Conservation (phyloP, 2,797 vertebrate genomes). For the Siniperca undulata region DNA sequence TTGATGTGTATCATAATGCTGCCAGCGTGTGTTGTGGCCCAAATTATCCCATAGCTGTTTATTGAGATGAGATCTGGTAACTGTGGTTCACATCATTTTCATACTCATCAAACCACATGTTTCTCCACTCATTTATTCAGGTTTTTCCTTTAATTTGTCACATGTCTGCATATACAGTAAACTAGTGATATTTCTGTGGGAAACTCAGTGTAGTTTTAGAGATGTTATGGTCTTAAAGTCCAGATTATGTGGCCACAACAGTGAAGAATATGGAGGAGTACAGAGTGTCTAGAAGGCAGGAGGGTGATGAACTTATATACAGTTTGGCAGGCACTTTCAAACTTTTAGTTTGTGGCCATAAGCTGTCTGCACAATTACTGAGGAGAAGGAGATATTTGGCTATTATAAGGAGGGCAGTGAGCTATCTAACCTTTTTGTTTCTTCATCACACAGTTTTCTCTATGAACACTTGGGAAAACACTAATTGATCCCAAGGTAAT, state of each 20-base stretch:
- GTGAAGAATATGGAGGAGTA: background rate
- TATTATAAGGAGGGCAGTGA: background rate
- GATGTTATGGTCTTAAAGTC: background rate
- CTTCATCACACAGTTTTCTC: background rate
- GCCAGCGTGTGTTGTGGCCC: too few species aligned
- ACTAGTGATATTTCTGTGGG: background rate
- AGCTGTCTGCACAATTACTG: too few species aligned
- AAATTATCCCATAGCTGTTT: background rate
- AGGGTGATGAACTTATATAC: background rate
- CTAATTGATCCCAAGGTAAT: constrained; percentile 23
- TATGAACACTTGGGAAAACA: background rate
- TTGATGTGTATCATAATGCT: background rate
- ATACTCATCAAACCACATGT: background rate
- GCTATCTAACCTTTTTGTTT: background rate
- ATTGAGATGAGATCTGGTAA: background rate
- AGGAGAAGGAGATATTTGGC: background rate
- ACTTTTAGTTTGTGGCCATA: background rate
- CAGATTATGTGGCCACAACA: background rate
- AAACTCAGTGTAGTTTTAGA: background rate
- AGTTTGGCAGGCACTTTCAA: background rate
- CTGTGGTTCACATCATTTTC: background rate
- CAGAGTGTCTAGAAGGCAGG: background rate
- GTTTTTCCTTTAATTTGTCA: background rate
- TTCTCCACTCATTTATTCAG: background rate
- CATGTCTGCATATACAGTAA: background rate